Evolutionary conservation across 1,140 invertebrate species (phyloP), one percentile per base, ranked within the genome.

Genomic region (Latrodectus geometricus): DNA sequence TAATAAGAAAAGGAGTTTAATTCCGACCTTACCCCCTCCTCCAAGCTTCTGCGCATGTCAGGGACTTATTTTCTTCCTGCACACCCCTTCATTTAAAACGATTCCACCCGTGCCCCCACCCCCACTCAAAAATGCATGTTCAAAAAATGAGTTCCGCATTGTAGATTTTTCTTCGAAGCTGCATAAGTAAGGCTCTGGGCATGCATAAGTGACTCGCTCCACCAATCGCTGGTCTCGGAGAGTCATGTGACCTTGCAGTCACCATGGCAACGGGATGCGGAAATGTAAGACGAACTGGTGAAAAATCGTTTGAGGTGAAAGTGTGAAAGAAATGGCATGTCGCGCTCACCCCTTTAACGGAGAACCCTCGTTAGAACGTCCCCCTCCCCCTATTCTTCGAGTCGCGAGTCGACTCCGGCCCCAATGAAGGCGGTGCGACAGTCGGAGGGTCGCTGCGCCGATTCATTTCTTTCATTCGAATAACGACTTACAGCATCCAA

Each of bases 281-380:
- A 82, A 73, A 82, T 73, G 70, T 82, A 82, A 75, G 82, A 84
- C 73, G 72, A 61, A 54, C 82, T 52, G 80, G 80, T 83, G 80
- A 83, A 68, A 70, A 83, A 83, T 83, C 70, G 72, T 83, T 74
- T 65, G 80, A 83, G 70, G 70, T 83, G 70, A 52, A 56, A 21
- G 79, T 81, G 68, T 56, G 66, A 48, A 52, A 66, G 79, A 68
- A 81, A 61, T 61, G 54, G 54, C 54, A 61, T 61, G 54, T 61
- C 17, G 54, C 54, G 35, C 35, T 35, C 35, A 35, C 35, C 35
- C 35, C 35, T 35, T 35, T 35, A 35, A 35, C 35, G 35, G 35
- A 35, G 35, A 35, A 35, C 35, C 35, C 35, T 35, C 35, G 35
- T 35, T 35, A 35, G 35, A 35, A 3, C 35, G 5, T n/a, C 35